Base-by-base conservation (phyloP, 2,113 vertebrate genomes). In the Oreochromis niloticus region DNA sequence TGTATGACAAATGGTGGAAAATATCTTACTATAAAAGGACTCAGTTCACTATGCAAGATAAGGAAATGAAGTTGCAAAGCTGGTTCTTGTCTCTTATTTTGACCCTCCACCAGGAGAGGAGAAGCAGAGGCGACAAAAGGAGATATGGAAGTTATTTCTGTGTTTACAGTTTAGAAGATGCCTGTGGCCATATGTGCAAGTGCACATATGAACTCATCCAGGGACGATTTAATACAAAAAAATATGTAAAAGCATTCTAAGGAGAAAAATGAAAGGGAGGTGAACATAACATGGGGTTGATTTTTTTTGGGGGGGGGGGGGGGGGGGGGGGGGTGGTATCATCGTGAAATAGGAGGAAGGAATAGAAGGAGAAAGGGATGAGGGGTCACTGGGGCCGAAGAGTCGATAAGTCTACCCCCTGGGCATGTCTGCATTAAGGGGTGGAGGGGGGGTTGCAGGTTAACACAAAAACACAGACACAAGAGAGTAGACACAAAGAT, bases 401-500 rank as follows among this genome's bases (percentile, higher is more conserved):
- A 68, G 89, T 91, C 91, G 4, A 91, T 92, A 83, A 9, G 55
- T 9, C 7, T 41, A 7, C 68, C 32, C n/a, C 86, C 57, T 22
- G 88, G 94, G 48, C 61, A 78, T 48, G 92, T 94, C 90, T 94
- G 87, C 80, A 84, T 80, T 66, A 86, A 50, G 22, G 41, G 68
- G 9, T 7, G 14, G 16, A 2, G 59, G 71, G 73, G 88, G 82
- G 86, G 75, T 86, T 66, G 84, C 86, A 81, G 87, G 90, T 83
- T 88, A 68, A 84, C 63, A 85, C 71, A 75, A 75, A 30, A 75
- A 52, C 86, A 43, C 68, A 80, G 13, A 56, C 78, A 61, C 82
- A 41, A 24, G 54, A 63, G 34, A 52, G 19, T 89, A 91, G 86
- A 91, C 90, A 90, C 87, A 92, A 85, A 86, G 90, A 82, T 80